Base-by-base conservation (phyloP, 2,888 invertebrate species). In the Axea sp. region DNA sequence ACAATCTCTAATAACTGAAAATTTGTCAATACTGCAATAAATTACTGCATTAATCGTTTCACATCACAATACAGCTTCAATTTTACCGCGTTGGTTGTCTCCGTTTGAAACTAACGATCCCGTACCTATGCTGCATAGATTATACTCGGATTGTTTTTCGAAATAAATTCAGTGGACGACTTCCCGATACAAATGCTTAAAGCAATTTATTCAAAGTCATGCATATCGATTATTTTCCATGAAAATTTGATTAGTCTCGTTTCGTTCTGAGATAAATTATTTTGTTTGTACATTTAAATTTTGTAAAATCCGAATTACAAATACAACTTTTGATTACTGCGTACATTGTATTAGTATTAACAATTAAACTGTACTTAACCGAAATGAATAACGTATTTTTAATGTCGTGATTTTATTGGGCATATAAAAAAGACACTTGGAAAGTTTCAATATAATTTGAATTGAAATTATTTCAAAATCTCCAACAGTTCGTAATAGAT, bases 21-120 rank as follows among this genome's bases (percentile, higher is more conserved):
- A 39, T n/a, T n/a, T 39, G 22, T 45, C 17, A 47, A 45, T 59
- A 59, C 45, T 59, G 45, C 8, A 28, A 45, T 17, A 41, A 57
- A 57, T 55, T 12, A 26, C 22, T n/a, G 43, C 24, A 7, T 24
- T 12, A 43, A 19, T 55, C 6, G 3, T 35, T 8, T n/a, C 8
- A 53, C 19, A 53, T 53, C 26, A 11, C 24, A 37, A 7, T 22
- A 35, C 49, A 35, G 14, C 12, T 22, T 26, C 33, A 15, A 19
- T n/a, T 22, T 49, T 12, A 7, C 1, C 7, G 6, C 17, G 24
- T 22, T 22, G 22, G 9, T 28, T 41, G 55, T 57, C 14, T 15
- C 7, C 55, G 9, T 31, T 57, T 41, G 31, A 55, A 22, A 41
- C 12, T 55, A 55, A 55, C 41, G 19, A 55, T 31, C 12, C 35